These are phyloP conservation scores for Apomyelois bistriatella DNA, from an alignment of 2,888 invertebrate genomes.

Conservation along the genomic window DNA sequence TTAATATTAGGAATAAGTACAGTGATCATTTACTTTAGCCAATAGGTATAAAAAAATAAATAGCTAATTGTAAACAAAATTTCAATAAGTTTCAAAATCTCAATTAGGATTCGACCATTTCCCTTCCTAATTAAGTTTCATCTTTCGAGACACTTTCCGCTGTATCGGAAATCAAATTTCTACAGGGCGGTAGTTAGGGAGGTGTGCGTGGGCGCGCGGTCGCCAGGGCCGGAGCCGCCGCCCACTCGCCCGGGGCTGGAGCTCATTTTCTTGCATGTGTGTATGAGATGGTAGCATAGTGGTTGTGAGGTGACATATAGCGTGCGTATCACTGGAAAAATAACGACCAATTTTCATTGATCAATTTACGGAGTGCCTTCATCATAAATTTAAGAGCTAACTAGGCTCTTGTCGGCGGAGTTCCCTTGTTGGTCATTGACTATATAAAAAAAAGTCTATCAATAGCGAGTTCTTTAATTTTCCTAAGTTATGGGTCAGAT, in stretches of 20 bases:
- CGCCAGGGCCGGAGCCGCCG: constrained; percentile 22
- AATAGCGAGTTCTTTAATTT: too few species aligned
- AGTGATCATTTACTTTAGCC: too few species aligned
- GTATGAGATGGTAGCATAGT: neutral
- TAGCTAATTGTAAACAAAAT: too few species aligned
- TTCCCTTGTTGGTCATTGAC: too few species aligned
- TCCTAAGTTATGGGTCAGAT: too few species aligned
- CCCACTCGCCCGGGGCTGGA: constrained; percentile 11
- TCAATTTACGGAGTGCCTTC: neutral
- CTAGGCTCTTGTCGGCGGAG: too few species aligned
- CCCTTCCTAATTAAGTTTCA: neutral
- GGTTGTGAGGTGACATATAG: neutral
- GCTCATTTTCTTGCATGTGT: neutral
- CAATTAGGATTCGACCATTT: neutral
- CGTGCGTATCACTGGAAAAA: neutral
- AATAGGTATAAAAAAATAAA: too few species aligned
- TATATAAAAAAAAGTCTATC: too few species aligned
- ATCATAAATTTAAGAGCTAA: too few species aligned
- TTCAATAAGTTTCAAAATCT: neutral
- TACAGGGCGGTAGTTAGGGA: constrained; percentile 21
- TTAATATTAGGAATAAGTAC: too few species aligned
- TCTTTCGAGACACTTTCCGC: neutral
- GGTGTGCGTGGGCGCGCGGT: constrained; percentile 28
- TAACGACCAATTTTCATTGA: neutral
- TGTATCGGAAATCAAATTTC: constrained; percentile 9